Evolutionary conservation across 2,113 vertebrate genomes (phyloP).

Genomic region (Leucopsar rothschildi): DNA sequence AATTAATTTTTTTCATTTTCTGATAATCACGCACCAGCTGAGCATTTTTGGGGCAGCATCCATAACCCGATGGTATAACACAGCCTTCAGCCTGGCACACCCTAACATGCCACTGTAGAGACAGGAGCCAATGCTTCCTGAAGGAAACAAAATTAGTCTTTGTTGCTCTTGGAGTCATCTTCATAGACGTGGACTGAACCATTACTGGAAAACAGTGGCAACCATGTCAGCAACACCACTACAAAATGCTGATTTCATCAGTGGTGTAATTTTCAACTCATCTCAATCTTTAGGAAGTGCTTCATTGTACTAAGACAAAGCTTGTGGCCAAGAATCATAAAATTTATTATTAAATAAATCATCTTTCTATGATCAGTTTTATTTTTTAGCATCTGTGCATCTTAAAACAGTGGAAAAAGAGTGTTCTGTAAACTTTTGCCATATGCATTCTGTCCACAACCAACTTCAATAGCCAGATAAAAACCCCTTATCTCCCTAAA

Average conservation of each 20-base stretch:
- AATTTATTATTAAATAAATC: neutral
- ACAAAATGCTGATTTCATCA: neutral
- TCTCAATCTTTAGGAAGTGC: neutral
- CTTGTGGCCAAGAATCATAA: neutral
- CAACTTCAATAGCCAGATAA: neutral
- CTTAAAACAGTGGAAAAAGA: neutral
- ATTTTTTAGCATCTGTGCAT: neutral
- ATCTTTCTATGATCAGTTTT: neutral
- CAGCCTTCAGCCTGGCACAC: neutral
- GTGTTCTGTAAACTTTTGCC: neutral
- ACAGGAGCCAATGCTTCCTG: neutral
- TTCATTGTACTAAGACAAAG: neutral
- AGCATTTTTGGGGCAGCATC: neutral
- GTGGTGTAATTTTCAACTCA: neutral
- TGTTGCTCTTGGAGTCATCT: neutral
- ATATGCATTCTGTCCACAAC: neutral
- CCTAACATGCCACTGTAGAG: neutral
- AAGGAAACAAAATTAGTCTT: neutral
- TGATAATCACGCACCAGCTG: neutral
- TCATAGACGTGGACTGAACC: neutral
- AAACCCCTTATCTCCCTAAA: conserved; percentile 7
- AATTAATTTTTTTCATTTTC: neutral
- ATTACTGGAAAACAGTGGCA: neutral
- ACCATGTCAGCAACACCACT: neutral
- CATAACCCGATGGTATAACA: neutral